Conservation (phyloP, 2,113 vertebrate genomes). For the Rhinolophus ferrumequinum region DNA sequence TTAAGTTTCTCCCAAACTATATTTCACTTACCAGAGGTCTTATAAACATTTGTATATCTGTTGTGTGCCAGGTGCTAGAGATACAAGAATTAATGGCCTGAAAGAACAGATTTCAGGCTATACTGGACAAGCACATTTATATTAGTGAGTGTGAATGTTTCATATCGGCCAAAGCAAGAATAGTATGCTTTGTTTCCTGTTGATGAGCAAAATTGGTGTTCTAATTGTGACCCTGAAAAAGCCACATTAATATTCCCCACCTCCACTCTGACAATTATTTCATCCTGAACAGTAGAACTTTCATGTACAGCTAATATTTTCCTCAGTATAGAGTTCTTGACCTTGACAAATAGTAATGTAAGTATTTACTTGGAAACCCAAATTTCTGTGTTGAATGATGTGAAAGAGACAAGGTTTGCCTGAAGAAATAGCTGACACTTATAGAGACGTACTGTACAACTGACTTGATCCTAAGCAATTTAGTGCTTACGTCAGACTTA, state of each 20-base stretch:
- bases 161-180: not conserved
- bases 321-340: not conserved
- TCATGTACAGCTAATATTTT: not conserved
- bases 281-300: not conserved
- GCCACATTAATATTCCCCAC: not conserved
- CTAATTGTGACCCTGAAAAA: not conserved
- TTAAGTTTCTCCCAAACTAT: conserved; percentile 14
- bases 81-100: not conserved
- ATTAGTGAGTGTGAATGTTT: not conserved
- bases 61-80: not conserved
- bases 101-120: not conserved
- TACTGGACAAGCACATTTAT: not conserved
- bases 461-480: not conserved
- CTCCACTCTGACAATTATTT: not conserved
- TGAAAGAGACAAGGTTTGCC: not conserved
- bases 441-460: not conserved
- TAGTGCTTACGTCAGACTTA: not conserved
- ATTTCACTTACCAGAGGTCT: not conserved
- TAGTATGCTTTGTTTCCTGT: not conserved
- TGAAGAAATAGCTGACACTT: conserved; percentile 11
- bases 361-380: conserved; percentile 11
- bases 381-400: not conserved
- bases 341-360: not conserved
- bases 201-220: not conserved
- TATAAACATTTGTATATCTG: not conserved